Base-by-base conservation (phyloP, 2,113 vertebrate genomes). In the Labeo catla region DNA sequence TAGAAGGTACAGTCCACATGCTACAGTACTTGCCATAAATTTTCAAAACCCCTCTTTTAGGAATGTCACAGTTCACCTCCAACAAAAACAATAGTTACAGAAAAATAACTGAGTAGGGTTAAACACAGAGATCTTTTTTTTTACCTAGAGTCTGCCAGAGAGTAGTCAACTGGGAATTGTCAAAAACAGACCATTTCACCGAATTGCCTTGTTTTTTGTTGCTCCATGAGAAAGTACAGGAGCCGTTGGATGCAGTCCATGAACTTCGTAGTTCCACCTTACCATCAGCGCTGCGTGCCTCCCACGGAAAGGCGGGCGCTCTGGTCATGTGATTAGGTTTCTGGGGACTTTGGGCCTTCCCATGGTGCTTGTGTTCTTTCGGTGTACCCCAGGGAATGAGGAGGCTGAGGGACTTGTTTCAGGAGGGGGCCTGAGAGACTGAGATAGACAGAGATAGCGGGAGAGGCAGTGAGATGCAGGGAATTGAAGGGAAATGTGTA, bases 341-440 rank as follows among this genome's bases (percentile, higher is more conserved):
- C 92, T 83, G 79, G 92, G 94, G 93, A 95, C 90, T 66, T 85
- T 91, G 89, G 91, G 88, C 93, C 95, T 95, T 95, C 95, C 93
- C 95, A 95, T 94, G 94, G 93, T 94, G 92, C 93, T 95, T 91
- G 92, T 94, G 92, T 94, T 94, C 93, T 91, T 91, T 90, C 85
- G 86, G 87, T 63, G 86, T 91, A 65, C 91, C 93, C 91, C n/a
- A 90, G 89, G 93, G 90, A 87, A 79, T 0, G 65, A 52, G 76
- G 87, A 88, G 79, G 90, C 90, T 90, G 90, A 92, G 52, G 84
- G 83, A 89, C 54, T 57, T 36, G 70, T 57, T 52, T 43, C 66
- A n/a, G 50, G 85, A 59, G 90, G 61, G 66, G 68, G n/a, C 15
- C 50, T 68, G 11, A 50, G 80, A 83, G 47, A 49, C 70, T 43